phyloP scores from a whole-genome alignment of 1,140 invertebrate genomes.

The Diuraphis noxia region DNA sequence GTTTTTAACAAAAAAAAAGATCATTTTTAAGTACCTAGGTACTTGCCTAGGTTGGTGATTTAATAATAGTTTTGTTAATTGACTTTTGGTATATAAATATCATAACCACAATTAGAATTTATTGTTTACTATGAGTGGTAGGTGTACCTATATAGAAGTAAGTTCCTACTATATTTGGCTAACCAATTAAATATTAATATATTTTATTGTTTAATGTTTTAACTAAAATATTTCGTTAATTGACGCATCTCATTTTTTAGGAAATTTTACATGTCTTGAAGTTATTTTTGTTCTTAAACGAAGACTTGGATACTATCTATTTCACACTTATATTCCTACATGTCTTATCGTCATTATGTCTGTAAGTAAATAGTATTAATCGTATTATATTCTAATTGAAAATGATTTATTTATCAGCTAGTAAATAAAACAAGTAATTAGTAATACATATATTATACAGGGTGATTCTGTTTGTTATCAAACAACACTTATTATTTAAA shows the following conservation, averaged over 20 bases:
- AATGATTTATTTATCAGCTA: background rate
- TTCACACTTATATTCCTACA: conserved; percentile 86
- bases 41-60: background rate
- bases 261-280: conserved; percentile 86
- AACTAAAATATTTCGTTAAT: background rate
- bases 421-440: background rate
- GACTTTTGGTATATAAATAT: background rate
- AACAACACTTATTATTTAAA: too few species aligned
- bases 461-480: too few species aligned
- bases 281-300: conserved; percentile 84
- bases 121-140: background rate
- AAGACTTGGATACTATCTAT: conserved; percentile 82
- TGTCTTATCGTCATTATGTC: conserved; percentile 89
- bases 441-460: too few species aligned
- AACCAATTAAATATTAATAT: background rate
- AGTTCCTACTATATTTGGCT: too few species aligned
- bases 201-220: too few species aligned
- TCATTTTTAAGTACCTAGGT: too few species aligned
- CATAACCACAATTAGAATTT: background rate
- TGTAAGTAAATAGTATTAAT: conserved; percentile 61
- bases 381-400: background rate
- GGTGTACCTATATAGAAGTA: too few species aligned
- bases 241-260: conserved; percentile 61
- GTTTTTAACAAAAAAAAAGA: too few species aligned
- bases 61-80: background rate